A percentile compares a stretch with the other conserved stretches of the same genome.
These are phyloP conservation scores for Ochotona princeps DNA, from an alignment of 2,113 vertebrate species.

Conservation along the genomic window DNA sequence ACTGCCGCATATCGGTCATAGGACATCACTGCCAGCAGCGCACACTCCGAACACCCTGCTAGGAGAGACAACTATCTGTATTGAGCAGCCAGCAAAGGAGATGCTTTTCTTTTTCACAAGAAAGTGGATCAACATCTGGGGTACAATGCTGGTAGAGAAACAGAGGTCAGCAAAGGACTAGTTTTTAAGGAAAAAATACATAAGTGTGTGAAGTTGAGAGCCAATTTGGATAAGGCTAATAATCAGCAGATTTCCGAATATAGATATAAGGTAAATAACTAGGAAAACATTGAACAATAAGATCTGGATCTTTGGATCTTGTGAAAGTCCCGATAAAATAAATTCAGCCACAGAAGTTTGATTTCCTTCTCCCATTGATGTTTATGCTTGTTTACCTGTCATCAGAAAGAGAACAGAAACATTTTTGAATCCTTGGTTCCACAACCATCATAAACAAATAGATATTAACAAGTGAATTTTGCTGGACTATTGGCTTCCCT, in stretches of 20 bases:
- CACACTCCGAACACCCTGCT: slow-evolving; percentile 61
- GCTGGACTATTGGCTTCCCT: background rate
- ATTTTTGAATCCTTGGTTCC: background rate
- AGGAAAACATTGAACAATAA: slow-evolving; percentile 69
- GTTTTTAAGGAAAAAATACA: slow-evolving; percentile 79
- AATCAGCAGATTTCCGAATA: slow-evolving; percentile 74
- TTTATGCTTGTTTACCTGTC: slow-evolving; percentile 38
- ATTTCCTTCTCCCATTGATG: slow-evolving; percentile 55
- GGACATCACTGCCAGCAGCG: slow-evolving; percentile 56
- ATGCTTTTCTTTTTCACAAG: slow-evolving; percentile 65
- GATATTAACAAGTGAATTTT: background rate
- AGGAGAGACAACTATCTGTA: slow-evolving; percentile 63
- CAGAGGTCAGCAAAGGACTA: slow-evolving; percentile 76
- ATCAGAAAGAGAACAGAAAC: slow-evolving; percentile 33
- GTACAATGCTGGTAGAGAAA: slow-evolving; percentile 73
- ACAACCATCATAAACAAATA: background rate
- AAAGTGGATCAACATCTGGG: slow-evolving; percentile 72
- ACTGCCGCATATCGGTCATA: slow-evolving; percentile 66
- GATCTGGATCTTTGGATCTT: slow-evolving; percentile 60
- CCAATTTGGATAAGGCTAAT: slow-evolving; percentile 64
- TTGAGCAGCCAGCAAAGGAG: slow-evolving; percentile 64
- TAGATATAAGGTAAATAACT: slow-evolving; percentile 69
- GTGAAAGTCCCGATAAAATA: slow-evolving; percentile 71
- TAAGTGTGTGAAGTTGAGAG: slow-evolving; percentile 64
- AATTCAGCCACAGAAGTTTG: slow-evolving; percentile 66